phyloP scores from a whole-genome alignment of 2,113 vertebrate species.

The Clarias batrachus region DNA sequence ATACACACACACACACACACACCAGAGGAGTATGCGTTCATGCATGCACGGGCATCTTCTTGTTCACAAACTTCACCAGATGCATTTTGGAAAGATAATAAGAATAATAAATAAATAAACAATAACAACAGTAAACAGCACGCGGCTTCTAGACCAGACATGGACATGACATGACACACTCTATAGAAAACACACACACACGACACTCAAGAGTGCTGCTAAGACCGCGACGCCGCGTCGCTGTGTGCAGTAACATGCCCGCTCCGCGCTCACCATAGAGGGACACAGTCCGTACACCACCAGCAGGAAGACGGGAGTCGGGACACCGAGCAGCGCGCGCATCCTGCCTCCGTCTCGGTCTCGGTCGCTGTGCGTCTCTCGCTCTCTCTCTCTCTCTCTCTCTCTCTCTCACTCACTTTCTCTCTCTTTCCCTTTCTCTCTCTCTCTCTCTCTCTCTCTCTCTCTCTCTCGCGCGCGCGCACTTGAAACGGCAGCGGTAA shows the following conservation, averaged over 20 bases:
- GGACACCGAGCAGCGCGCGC: conserved; percentile 77
- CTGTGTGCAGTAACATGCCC: neutral
- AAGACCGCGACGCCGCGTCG: neutral
- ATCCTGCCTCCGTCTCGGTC: conserved; percentile 69
- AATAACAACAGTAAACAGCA: neutral
- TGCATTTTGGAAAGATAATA: neutral
- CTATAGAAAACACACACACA: neutral
- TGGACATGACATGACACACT: neutral
- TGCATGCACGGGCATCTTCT: neutral
- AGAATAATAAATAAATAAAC: neutral
- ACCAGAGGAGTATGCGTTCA: neutral
- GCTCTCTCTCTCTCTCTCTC: neutral
- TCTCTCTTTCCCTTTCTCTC: too few species aligned
- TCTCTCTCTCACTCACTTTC: too few species aligned
- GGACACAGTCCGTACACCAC: conserved; percentile 82
- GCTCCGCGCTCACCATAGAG: conserved; percentile 79
- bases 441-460: neutral
- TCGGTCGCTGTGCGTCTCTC: neutral
- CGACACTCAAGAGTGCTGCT: neutral
- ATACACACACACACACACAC: neutral
- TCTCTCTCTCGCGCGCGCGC: neutral
- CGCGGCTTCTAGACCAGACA: neutral
- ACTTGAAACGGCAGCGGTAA: neutral
- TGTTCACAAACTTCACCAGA: neutral
- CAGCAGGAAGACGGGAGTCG: conserved; percentile 80